Base-by-base conservation (phyloP, 2,888 invertebrate species). In the Onthophagus sagittarius region DNA sequence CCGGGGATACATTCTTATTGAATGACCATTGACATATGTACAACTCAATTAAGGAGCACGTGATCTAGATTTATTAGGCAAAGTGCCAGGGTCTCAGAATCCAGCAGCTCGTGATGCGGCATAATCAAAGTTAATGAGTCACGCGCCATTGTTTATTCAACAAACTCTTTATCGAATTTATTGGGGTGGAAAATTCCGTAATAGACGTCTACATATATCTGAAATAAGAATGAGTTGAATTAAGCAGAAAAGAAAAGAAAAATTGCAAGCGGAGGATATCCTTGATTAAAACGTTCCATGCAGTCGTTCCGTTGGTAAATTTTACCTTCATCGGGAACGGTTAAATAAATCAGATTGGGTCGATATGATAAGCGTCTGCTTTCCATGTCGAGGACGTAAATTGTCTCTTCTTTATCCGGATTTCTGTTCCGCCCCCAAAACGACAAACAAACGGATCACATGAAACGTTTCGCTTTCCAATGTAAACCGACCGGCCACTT, bases 241-340 rank as follows among this genome's bases (percentile, higher is more conserved):
- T 14, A 23, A 6, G 69, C 31, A 69, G 14, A 23, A 13, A 23
- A 13, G 32, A 23, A 69, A 13, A 33, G 33, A 23, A 69, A 13
- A 33, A 23, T 33, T 70, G 15, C n/a, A 39, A 53, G 15, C 14
- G 14, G 6, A n/a, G 39, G 11, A 65, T 4, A 65, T 65, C 23
- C 3, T 23, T 23, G 23, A 23, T 23, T 23, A 23, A 23, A 23
- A 23, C 23, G 23, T 23, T 23, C 23, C 23, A 23, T 23, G 23
- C 23, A 23, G 1, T 23, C 23, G 11, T 53, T 53, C 11, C 39
- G 7, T 53, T 53, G 39, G 39, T 53, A 53, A 53, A 53, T 62
- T 71, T 73, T 75, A 75, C 75, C 75, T 75, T 75, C 70, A 11
- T 53, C 39, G 15, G 75, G 75, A 33, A 75, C 75, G 14, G 75